Evolutionary conservation across 2,888 invertebrate species (phyloP).

Genomic region (Folsomia candida): DNA sequence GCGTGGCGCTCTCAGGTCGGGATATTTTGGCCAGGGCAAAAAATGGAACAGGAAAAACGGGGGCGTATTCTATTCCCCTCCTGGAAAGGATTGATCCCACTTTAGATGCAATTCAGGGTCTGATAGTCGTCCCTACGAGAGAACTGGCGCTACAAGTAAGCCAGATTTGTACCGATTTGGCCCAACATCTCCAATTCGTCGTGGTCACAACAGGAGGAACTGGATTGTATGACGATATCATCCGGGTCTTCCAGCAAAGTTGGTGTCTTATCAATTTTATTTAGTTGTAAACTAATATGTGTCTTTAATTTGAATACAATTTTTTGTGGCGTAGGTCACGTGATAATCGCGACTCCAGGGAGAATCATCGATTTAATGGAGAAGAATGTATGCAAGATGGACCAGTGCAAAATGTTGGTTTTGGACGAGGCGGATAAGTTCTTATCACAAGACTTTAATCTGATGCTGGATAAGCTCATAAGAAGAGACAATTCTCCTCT

Average conservation of each 20-base stretch:
- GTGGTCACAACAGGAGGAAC: conserved; percentile 99
- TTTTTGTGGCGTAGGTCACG: conserved; percentile 69
- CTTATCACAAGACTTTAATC: conserved; percentile 97
- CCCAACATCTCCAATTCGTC: conserved; percentile 93
- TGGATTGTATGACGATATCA: conserved; percentile 94
- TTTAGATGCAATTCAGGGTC: conserved; percentile 87
- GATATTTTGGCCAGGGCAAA: conserved; percentile 98
- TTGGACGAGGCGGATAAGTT: conserved; percentile 99
- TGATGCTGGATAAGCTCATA: conserved; percentile 97
- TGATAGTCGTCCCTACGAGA: conserved; percentile 97
- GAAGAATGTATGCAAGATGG: conserved; percentile 90
- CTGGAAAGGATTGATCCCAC: conserved; percentile 77
- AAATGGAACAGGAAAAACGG: conserved; percentile 98
- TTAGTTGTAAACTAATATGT: no score
- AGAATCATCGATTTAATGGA: conserved; percentile 99
- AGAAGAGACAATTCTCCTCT: conserved; percentile 94
- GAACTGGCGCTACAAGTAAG: conserved; percentile 98
- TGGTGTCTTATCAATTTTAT: no score
- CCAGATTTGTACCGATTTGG: conserved; percentile 98
- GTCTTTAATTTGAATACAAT: no score
- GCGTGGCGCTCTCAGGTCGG: conserved; percentile 94
- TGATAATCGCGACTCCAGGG: conserved; percentile 98
- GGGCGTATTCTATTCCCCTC: conserved; percentile 98
- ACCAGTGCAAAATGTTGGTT: conserved; percentile 92
- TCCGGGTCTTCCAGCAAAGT: conserved; percentile 98